These are phyloP conservation scores for Carpatolechia fugitivella DNA, from an alignment of 2,888 invertebrate species.

Conservation along the genomic window DNA sequence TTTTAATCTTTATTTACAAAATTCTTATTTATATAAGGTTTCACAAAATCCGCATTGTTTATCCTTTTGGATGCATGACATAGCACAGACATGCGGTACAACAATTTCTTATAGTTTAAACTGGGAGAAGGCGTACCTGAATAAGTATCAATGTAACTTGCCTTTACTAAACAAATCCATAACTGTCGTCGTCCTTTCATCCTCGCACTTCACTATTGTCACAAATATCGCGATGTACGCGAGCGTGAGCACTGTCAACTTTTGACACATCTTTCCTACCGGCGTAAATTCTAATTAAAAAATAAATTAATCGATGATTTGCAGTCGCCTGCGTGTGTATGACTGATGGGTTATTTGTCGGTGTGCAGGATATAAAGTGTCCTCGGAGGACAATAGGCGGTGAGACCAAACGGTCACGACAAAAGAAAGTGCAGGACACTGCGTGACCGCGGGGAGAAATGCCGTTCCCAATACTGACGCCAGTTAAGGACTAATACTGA, in stretches of 20 bases:
- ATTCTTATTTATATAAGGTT: too few relatives aligned
- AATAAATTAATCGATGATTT: conserved; percentile 38
- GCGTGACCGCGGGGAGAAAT: conserved; percentile 71
- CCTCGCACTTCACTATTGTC: conserved; percentile 57
- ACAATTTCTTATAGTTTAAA: too few relatives aligned
- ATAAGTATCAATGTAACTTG: too few relatives aligned
- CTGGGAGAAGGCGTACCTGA: too few relatives aligned
- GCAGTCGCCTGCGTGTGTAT: conserved; percentile 47
- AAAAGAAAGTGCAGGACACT: conserved; percentile 75
- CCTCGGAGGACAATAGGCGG: conserved; percentile 67
- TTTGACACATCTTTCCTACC: conserved; percentile 56
- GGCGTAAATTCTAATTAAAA: conserved; percentile 27
- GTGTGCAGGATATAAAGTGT: conserved; percentile 74
- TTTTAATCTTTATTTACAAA: too few relatives aligned
- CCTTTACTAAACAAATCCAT: conserved; percentile 56
- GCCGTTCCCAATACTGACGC: conserved; percentile 58
- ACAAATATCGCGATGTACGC: conserved; percentile 58
- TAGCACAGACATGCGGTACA: too few relatives aligned
- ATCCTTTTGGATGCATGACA: too few relatives aligned
- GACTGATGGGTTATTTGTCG: conserved; percentile 61
- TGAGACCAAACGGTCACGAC: conserved; percentile 61
- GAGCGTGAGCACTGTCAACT: conserved; percentile 54
- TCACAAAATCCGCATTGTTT: too few relatives aligned
- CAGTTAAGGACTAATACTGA: conserved; percentile 64
- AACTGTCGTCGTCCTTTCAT: conserved; percentile 31